A percentile compares a stretch with the other conserved stretches of the same genome.
Conservation (phyloP, 2,113 vertebrate genomes). For the Elephas maximus region DNA sequence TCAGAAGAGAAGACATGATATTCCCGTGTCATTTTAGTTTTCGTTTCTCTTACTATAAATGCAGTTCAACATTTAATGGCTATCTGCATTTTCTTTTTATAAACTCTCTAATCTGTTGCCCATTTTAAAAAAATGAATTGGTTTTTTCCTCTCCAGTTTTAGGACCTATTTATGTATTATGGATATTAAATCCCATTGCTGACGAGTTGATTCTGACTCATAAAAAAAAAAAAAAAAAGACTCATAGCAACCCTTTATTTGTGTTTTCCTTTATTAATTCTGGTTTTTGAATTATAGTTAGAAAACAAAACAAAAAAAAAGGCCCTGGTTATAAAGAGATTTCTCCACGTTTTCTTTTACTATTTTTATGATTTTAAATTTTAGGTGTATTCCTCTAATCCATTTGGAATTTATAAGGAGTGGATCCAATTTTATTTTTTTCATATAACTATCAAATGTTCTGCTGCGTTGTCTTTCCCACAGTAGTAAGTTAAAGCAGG, state of each 20-base stretch:
- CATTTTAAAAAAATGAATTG: not conserved
- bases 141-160: not conserved
- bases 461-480: not conserved
- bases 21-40: no score
- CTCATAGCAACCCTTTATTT: not conserved
- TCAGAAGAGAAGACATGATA: no score
- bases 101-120: not conserved
- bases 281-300: not conserved
- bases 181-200: not conserved
- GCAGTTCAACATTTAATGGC: no score
- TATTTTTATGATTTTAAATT: not conserved
- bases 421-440: not conserved
- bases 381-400: not conserved
- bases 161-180: not conserved
- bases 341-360: not conserved
- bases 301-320: not conserved
- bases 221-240: no score
- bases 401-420: not conserved
- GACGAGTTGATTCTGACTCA: no score
- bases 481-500: slow-evolving; percentile 5
- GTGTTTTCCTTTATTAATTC: not conserved
- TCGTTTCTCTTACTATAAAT: no score
- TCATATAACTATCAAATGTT: not conserved
- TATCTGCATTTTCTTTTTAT: not conserved
- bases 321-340: not conserved